Percentiles rank a stretch among this genome's conserved stretches.
Evolutionary conservation across 2,113 vertebrate species (phyloP).

Genomic region (Mormyrus iriodes): DNA sequence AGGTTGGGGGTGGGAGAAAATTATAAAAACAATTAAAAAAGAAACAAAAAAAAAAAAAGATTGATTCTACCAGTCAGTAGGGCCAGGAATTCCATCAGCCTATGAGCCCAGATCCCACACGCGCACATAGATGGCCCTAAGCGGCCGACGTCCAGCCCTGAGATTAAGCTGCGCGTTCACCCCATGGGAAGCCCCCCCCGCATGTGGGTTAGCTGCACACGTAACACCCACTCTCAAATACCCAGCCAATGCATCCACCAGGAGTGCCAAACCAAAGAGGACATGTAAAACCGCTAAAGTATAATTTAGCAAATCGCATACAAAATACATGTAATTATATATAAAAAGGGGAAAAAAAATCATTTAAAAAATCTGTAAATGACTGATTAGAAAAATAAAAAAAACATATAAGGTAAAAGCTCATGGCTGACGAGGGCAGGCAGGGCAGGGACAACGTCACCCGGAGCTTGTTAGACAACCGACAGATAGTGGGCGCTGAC

Average conservation of each 20-base stretch:
- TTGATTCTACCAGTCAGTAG: background rate
- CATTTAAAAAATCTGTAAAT: background rate
- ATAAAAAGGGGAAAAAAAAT: background rate
- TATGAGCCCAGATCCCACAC: background rate
- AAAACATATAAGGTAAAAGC: background rate
- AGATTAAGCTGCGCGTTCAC: background rate
- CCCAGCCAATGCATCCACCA: conserved; percentile 29
- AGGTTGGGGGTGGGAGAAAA: background rate
- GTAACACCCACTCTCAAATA: background rate
- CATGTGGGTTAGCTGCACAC: background rate
- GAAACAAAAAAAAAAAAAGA: background rate
- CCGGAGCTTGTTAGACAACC: background rate
- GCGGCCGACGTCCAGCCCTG: background rate
- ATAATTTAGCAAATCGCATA: conserved; percentile 47
- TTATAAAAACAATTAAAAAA: background rate
- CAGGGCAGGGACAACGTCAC: background rate
- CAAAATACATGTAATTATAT: conserved; percentile 27
- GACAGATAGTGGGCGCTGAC: background rate
- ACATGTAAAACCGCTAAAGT: conserved; percentile 37
- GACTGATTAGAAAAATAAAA: conserved; percentile 17
- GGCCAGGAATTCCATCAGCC: background rate
- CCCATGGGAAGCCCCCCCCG: background rate
- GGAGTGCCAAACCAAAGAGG: conserved; percentile 38
- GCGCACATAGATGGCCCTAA: background rate
- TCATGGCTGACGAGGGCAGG: background rate